These are phyloP conservation scores for Aricia artaxerxes DNA, from an alignment of 2,888 invertebrate genomes.

Conservation along the genomic window DNA sequence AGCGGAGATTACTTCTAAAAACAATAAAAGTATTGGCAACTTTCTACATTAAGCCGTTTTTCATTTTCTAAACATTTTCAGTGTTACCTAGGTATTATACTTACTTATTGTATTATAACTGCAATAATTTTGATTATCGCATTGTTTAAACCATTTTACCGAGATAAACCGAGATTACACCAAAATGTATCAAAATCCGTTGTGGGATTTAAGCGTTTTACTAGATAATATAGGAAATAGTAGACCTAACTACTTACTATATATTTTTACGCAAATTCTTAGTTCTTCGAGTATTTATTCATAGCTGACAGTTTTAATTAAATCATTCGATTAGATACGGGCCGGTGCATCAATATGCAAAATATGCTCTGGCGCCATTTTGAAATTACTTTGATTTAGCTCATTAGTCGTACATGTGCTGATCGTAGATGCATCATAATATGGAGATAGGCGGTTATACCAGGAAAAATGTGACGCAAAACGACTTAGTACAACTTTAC, in stretches of 20 bases:
- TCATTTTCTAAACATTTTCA: no score
- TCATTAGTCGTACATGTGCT: slow-evolving; percentile 28
- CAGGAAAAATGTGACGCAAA: slow-evolving; percentile 28
- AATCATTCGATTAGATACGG: slow-evolving; percentile 30
- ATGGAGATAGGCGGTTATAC: slow-evolving; percentile 23
- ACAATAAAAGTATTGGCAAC: no score
- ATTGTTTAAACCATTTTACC: no score
- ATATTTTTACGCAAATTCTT: background rate
- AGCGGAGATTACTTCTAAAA: no score
- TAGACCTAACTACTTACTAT: background rate
- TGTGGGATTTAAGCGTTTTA: no score
- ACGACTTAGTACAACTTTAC: background rate
- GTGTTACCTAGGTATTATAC: no score
- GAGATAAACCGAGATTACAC: no score
- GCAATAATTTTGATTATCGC: no score
- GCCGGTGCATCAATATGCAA: slow-evolving; percentile 26
- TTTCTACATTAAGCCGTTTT: no score
- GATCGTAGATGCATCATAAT: slow-evolving; percentile 29
- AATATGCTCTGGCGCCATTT: slow-evolving; percentile 27
- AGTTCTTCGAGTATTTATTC: background rate
- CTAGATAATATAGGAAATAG: background rate
- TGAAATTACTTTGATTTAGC: slow-evolving; percentile 30
- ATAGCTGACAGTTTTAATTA: slow-evolving; percentile 25
- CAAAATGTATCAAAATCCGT: no score
- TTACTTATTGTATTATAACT: no score